A percentile compares a stretch with the other conserved stretches of the same genome.
These are phyloP conservation scores for Chaenodraco wilsoni DNA, from an alignment of 2,797 vertebrate genomes.

Conservation along the genomic window DNA sequence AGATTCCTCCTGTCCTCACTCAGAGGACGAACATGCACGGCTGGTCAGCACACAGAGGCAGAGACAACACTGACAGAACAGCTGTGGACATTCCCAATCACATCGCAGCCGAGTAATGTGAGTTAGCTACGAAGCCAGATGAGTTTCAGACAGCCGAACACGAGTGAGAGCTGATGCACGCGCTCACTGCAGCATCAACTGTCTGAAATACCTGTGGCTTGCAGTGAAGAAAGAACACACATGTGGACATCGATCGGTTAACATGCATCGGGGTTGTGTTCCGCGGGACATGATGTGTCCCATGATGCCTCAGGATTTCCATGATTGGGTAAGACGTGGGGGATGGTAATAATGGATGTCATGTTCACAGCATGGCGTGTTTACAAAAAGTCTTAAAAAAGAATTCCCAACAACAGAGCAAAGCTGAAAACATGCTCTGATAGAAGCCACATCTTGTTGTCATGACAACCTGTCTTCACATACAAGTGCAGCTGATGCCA, in stretches of 20 bases:
- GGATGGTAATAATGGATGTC: conserved; percentile 19
- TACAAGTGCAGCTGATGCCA: conserved; percentile 28
- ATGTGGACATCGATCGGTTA: not conserved
- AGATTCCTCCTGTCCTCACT: conserved; percentile 43
- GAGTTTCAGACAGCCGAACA: conserved; percentile 43
- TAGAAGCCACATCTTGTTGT: conserved; percentile 63
- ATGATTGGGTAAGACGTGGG: conserved; percentile 37
- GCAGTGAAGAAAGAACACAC: not conserved
- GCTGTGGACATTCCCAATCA: conserved; percentile 22
- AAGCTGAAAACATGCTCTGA: conserved; percentile 39
- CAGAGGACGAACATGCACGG: conserved; percentile 44
- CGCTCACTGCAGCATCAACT: not conserved
- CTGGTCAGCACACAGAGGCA: conserved; percentile 36
- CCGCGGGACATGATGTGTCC: not conserved
- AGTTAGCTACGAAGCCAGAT: conserved; percentile 36
- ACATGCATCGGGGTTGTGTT: conserved; percentile 32
- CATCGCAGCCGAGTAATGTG: conserved; percentile 5
- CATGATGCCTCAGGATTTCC: conserved; percentile 22
- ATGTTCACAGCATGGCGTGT: conserved; percentile 41
- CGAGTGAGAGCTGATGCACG: not conserved
- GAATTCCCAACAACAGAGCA: conserved; percentile 1
- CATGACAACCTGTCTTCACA: conserved; percentile 7
- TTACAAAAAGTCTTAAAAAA: conserved; percentile 2
- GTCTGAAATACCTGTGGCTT: conserved; percentile 35
- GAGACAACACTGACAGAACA: conserved; percentile 28